Base-by-base conservation (phyloP, 2,888 invertebrate species). In the Acleris sparsana region DNA sequence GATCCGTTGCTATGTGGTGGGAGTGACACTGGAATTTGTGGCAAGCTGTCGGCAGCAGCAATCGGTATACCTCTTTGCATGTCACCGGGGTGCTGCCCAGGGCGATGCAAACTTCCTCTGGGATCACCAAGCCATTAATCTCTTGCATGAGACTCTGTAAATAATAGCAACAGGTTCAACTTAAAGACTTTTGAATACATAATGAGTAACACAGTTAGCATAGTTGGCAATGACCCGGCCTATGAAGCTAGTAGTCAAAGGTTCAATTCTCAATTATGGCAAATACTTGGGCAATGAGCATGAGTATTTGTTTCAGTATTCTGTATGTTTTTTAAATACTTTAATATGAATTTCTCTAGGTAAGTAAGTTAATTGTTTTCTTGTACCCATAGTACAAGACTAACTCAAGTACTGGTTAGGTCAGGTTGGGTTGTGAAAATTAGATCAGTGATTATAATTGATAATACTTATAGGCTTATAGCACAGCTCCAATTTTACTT, bases 21-120 rank as follows among this genome's bases (percentile, higher is more conserved):
- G 88, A 89, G 63, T 90, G 87, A 70, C 90, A 93, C 68, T 93
- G 92, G 0, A 84, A 84, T 63, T 84, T 89, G 70, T 92, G 89
- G 70, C 90, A 90, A 1, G 75, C 62, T 4, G 74, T 68, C 0
- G 93, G 93, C 69, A 93, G 70, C 2, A 89, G 63, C 9, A 93
- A 73, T 29, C 92, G 76, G 70, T 92, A 93, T 3, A 92, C 84
- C 69, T 93, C 93, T 62, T 86, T 89, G 62, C 87, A 88, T 9
- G 88, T 84, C 16, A 89, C 79, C 5, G 89, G 88, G 13, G 89
- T 87, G 0, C 83, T 80, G 22, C 93, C 93, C 13, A 92, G 73
- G 2, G 84, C 82, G 65, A 93, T 83, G 69, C 91, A 92, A 16
- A 93, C 81, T 79, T 93, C 93, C 48, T 86, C 84, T 18, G 93